A percentile compares a stretch with the other conserved stretches of the same genome.
phyloP scores from a whole-genome alignment of 1,140 invertebrate genomes.

The Chionoecetes opilio region DNA sequence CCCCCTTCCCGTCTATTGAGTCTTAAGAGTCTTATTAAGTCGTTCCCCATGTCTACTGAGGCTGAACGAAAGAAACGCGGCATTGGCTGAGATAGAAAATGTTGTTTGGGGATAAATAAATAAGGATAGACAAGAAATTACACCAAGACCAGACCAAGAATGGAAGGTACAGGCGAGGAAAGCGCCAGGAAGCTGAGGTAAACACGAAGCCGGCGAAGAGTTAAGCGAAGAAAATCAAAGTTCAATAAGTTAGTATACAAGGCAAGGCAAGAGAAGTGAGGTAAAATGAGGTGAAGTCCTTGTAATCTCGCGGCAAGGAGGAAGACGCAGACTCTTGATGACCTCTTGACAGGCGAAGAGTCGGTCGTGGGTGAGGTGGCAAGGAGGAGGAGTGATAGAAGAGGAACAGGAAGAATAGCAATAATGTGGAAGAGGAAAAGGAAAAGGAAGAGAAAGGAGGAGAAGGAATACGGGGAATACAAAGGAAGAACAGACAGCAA shows the following conservation, averaged over 20 bases:
- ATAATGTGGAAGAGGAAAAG: not conserved
- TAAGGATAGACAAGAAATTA: no score
- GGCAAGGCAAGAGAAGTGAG: not conserved
- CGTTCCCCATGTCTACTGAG: no score
- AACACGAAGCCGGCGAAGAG: not conserved
- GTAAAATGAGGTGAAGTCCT: not conserved
- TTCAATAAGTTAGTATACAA: not conserved
- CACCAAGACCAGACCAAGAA: no score
- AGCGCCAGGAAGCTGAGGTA: not conserved
- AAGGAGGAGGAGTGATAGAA: not conserved
- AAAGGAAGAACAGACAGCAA: no score
- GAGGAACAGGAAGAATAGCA: not conserved
- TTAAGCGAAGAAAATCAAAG: not conserved
- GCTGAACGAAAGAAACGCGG: no score
- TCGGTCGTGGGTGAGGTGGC: not conserved
- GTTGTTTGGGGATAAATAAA: no score
- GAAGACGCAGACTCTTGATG: no score
- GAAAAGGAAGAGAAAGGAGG: not conserved
- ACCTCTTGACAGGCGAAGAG: not conserved
- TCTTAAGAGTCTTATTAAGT: no score
- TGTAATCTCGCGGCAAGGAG: not conserved
- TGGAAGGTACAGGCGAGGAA: not conserved
- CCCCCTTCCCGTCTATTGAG: no score
- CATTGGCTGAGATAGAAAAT: no score
- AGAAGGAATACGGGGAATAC: not conserved